These are phyloP conservation scores for Crax fasciolata DNA, from an alignment of 2,797 vertebrate species.

Conservation along the genomic window DNA sequence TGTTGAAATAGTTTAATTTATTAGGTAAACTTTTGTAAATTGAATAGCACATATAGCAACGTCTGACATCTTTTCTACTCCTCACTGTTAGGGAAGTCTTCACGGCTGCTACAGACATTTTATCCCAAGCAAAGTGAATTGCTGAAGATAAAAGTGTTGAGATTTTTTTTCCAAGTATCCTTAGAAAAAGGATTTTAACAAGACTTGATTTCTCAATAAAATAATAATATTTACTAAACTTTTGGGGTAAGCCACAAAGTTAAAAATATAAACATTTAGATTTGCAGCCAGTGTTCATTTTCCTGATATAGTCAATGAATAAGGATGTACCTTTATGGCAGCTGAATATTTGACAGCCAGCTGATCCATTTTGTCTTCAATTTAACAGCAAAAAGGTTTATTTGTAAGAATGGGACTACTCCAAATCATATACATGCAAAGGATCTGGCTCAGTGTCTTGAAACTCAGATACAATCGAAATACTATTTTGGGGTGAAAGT, in stretches of 20 bases:
- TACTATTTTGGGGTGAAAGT: background rate
- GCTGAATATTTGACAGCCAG: background rate
- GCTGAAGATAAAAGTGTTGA: background rate
- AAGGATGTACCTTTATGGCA: background rate
- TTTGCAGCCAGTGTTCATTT: background rate
- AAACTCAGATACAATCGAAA: conserved; percentile 16
- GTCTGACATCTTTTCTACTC: conserved; percentile 2
- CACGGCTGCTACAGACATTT: background rate
- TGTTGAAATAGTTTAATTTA: conserved; percentile 36
- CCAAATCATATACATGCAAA: background rate
- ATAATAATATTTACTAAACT: background rate
- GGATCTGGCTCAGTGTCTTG: background rate
- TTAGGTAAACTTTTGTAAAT: conserved; percentile 12
- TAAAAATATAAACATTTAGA: background rate
- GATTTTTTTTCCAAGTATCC: background rate
- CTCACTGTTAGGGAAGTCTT: background rate
- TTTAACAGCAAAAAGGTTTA: background rate
- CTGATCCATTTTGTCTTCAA: background rate
- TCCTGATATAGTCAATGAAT: background rate
- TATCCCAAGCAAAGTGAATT: background rate
- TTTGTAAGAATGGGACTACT: background rate
- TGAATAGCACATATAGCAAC: background rate
- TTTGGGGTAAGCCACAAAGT: background rate
- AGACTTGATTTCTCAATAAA: background rate
- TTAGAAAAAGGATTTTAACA: background rate